Evolutionary conservation across 2,113 vertebrate genomes (phyloP).

Genomic region (Charina bottae): DNA sequence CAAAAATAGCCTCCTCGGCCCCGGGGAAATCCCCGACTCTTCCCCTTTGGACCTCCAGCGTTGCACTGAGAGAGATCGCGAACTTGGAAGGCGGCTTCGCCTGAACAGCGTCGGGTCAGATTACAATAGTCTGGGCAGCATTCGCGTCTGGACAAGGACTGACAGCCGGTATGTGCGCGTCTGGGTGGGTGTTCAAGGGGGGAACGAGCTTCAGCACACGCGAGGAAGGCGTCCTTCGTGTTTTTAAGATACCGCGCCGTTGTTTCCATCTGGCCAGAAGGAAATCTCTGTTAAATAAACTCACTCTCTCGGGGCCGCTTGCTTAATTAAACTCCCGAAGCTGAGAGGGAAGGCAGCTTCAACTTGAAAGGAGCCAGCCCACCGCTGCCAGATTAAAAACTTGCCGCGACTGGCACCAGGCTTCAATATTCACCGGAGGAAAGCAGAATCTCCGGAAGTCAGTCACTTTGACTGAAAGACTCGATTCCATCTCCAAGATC

Average conservation of each 20-base stretch:
- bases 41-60: conserved; percentile 33
- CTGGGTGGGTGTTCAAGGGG: not conserved
- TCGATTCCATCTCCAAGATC: not conserved
- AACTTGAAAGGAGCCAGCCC: not conserved
- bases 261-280: not conserved
- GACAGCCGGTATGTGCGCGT: conserved; percentile 46
- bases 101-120: conserved; percentile 63
- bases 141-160: conserved; percentile 74
- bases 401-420: not conserved
- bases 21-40: not conserved
- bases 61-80: conserved; percentile 54
- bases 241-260: not conserved
- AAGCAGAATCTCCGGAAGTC: not conserved
- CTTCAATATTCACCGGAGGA: not conserved
- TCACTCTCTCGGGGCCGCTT: not conserved
- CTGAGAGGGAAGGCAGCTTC: not conserved
- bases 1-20: not conserved
- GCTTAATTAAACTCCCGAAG: not conserved
- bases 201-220: not conserved
- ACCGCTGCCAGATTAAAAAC: not conserved
- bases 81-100: conserved; percentile 59
- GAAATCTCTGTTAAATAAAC: not conserved
- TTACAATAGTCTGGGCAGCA: conserved; percentile 67
- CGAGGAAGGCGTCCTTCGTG: not conserved
- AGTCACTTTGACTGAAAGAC: not conserved